These are phyloP conservation scores for Scytalopus superciliaris DNA, from an alignment of 2,113 vertebrate genomes.

Conservation along the genomic window DNA sequence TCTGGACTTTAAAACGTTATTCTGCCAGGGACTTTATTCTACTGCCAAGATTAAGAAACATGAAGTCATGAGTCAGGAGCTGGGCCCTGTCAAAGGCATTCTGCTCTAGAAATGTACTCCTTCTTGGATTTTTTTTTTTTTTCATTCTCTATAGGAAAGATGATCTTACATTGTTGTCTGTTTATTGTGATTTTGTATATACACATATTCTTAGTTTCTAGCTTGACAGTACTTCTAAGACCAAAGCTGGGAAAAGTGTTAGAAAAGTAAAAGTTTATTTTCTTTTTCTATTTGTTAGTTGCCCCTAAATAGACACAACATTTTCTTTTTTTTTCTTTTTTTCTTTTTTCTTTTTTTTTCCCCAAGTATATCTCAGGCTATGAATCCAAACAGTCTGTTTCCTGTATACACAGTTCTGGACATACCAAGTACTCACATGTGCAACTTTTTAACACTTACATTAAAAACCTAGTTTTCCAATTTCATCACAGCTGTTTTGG, in stretches of 20 bases:
- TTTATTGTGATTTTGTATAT: not conserved
- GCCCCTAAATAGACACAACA: not conserved
- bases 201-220: not conserved
- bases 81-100: constrained; percentile 66
- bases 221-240: not conserved
- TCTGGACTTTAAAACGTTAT: constrained; percentile 70
- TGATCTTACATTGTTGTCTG: not conserved
- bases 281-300: not conserved
- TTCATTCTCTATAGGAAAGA: not conserved
- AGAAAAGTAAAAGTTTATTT: not conserved
- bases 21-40: constrained; percentile 78
- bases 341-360: not conserved
- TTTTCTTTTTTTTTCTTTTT: no score
- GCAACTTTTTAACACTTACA: not conserved
- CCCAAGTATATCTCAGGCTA: not conserved
- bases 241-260: not conserved
- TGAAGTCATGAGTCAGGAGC: constrained; percentile 67
- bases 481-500: not conserved
- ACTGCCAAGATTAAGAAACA: constrained; percentile 80
- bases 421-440: accelerated
- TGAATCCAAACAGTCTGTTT: not conserved
- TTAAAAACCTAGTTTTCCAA: not conserved
- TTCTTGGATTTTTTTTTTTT: constrained; percentile 6
- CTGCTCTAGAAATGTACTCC: constrained; percentile 27
- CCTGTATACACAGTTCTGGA: not conserved